Base-by-base conservation (phyloP, 2,113 vertebrate genomes). In the Telmatochromis sp. region DNA sequence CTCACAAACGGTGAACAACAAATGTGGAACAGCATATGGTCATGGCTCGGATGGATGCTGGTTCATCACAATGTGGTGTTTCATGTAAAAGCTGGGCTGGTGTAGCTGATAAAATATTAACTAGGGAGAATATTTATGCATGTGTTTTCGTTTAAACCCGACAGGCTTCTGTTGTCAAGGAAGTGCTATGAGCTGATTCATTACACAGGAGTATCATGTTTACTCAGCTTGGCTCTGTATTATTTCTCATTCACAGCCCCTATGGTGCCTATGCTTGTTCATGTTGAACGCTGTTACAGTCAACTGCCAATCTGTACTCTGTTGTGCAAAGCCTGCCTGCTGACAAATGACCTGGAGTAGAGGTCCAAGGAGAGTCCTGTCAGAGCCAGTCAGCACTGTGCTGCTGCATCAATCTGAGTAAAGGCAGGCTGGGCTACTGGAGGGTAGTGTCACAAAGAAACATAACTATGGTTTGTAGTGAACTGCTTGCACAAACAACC, bases 301-400 rank as follows among this genome's bases (percentile, higher is more conserved):
- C 90, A 90, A 90, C 92, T 93, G 92, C 86, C 91, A 93, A 92
- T 94, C 89, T 82, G 92, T 73, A 33, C 89, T 85, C 51, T 37
- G 85, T 63, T 89, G 90, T 35, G 80, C 19, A 5, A 82, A 78
- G 88, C 89, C 81, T 6, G 85, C 89, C 80, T 93, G 81, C 90
- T 94, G 91, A 93, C 89, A 93, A 94, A 94, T 91, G 91, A 87
- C 91, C 89, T 26, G 75, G 54, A 91, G 92, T 86, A 89, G 83
- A 88, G 68, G 91, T 91, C 89, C 92, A 90, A 93, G 90, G 92
- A 94, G 91, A 94, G 85, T 54, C 89, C 89, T 93, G 89, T 94
- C 91, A 93, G 89, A 91, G 86, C 21, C 83, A 90, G 88, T 89
- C 85, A 83, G 86, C 21, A 45, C 86, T 80, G 78, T 79, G 82